Base-by-base conservation (phyloP, 2,113 vertebrate species). In the Pseudonaja textilis region DNA sequence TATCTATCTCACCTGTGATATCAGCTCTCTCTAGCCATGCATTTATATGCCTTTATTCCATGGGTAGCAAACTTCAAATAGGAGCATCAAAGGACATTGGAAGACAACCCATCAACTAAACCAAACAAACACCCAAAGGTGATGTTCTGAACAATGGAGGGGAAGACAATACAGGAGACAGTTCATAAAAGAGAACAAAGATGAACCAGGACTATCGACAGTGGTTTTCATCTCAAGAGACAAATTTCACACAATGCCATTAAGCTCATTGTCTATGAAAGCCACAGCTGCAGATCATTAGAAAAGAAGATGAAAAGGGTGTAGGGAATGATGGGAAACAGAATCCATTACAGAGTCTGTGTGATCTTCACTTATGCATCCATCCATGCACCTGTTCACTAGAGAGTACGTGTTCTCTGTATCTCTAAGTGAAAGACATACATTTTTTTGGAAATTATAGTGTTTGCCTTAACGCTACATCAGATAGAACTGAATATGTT, bases 231-330 rank as follows among this genome's bases (percentile, higher is more conserved):
- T 97, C 96, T 87, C 85, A 81, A 39, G 92, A 86, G 95, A 92
- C 93, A 93, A 95, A 91, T 91, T 95, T 96, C 96, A 95, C 92
- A 42, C 39, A 92, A 56, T 47, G 96, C 95, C 96, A 97, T 96
- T 94, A 97, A 95, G 93, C 89, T 92, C 93, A 96, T 96, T 97
- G 96, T 97, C 93, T 97, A 93, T 95, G 94, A 92, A 94, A 97
- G 92, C 96, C 96, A 95, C 96, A 97, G 95, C 96, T 97, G 97
- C 94, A 95, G 92, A 96, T 94, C 94, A 95, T 96, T 93, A 94
- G 94, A 94, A 96, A 90, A 85, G 20, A 47, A 97, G 96, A 94
- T 93, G 95, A 97, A 97, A 97, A 96, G 94, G 95, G 94, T 96
- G 50, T 16, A 42, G 90, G 91, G 94, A 96, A 94, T 91, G 93